phyloP scores from a whole-genome alignment of 2,888 invertebrate species.

The Venustoraphidia nigricollis region DNA sequence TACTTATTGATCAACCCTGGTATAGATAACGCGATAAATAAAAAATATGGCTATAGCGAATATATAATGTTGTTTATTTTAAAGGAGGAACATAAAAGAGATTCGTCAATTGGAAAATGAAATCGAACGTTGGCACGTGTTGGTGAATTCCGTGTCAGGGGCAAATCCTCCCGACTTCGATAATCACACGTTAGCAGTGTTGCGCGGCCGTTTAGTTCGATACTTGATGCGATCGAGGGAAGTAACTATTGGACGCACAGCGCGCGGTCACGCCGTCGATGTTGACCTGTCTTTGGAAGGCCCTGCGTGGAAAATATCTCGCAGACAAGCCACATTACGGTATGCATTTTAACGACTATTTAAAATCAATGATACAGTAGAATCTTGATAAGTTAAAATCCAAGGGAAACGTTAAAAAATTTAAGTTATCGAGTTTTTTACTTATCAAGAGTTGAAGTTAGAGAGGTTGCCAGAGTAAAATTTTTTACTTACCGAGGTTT shows the following conservation, averaged over 20 bases:
- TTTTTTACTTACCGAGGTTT: no score
- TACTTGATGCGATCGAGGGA: conserved; percentile 90
- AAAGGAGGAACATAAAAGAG: conserved; percentile 62
- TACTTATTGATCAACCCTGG: no score
- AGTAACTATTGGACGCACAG: conserved; percentile 78
- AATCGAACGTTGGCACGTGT: conserved; percentile 76
- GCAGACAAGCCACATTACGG: conserved; percentile 82
- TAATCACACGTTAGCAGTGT: conserved; percentile 81
- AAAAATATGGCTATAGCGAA: neutral
- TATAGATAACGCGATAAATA: conserved; percentile 15
- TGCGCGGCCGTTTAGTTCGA: conserved; percentile 80
- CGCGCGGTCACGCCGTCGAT: conserved; percentile 79
- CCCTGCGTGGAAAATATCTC: conserved; percentile 84
- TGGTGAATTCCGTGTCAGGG: conserved; percentile 81
- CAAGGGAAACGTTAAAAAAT: no score
- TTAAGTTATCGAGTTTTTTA: no score
- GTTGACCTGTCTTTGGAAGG: conserved; percentile 89
- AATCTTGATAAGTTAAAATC: neutral
- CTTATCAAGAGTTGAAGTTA: no score
- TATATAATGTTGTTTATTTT: conserved; percentile 7
- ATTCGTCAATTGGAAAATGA: conserved; percentile 82
- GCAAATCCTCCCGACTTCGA: conserved; percentile 80
- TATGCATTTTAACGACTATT: conserved; percentile 9
- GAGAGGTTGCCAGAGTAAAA: no score
- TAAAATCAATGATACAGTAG: neutral